Percentiles rank a stretch among this genome's conserved stretches.
phyloP scores from a whole-genome alignment of 1,140 invertebrate genomes.

The Aplysia californica region DNA sequence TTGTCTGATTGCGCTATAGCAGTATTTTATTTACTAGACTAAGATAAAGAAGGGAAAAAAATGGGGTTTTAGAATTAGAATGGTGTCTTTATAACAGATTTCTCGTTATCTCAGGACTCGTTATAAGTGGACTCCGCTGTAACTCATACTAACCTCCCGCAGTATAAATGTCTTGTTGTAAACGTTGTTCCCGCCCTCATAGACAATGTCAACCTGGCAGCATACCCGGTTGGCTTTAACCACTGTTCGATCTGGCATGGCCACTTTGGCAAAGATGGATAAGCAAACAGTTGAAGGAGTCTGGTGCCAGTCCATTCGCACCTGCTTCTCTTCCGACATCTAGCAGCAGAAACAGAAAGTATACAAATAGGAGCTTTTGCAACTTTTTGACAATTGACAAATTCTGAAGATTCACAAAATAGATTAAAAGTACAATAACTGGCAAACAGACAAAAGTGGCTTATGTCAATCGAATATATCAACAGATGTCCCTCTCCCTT shows the following conservation, averaged over 20 bases:
- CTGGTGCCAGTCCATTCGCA: conserved; percentile 85
- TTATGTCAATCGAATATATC: background rate
- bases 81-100: too few relatives aligned
- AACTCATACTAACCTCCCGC: too few relatives aligned
- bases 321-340: conserved; percentile 75
- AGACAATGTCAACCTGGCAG: conserved; percentile 81
- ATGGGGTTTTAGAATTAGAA: too few relatives aligned
- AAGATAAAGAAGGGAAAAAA: too few relatives aligned
- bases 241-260: conserved; percentile 79
- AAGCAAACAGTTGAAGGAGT: conserved; percentile 76
- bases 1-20: too few relatives aligned
- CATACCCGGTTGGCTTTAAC: conserved; percentile 89
- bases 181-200: conserved; percentile 76
- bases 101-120: too few relatives aligned
- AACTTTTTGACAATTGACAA: background rate
- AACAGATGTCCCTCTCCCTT: too few relatives aligned
- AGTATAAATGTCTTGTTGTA: conserved; percentile 88
- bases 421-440: background rate
- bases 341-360: conserved; percentile 28
- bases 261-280: conserved; percentile 91
- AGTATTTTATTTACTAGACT: too few relatives aligned
- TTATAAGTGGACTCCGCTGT: too few relatives aligned
- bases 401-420: background rate
- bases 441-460: background rate
- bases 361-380: background rate